These are phyloP conservation scores for Tenualosa ilisha DNA, from an alignment of 2,797 vertebrate genomes.

Conservation along the genomic window DNA sequence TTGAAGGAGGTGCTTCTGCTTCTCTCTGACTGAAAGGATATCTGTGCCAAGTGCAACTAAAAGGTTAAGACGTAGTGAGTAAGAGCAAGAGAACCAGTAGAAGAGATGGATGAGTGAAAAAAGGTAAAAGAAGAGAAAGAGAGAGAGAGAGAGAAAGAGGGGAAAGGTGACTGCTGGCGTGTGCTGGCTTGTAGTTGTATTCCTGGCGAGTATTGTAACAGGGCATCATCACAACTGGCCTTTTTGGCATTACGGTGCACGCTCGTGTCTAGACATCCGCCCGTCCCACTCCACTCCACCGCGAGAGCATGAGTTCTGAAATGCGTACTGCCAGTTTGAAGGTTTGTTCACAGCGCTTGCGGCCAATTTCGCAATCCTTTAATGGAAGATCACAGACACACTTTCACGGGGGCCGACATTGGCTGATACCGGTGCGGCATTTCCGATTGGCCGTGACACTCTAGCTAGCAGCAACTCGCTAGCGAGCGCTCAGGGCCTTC, in stretches of 20 bases:
- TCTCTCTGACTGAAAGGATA: no score
- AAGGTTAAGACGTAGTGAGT: neutral
- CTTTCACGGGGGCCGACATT: neutral
- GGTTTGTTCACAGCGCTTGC: neutral
- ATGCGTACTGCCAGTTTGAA: neutral
- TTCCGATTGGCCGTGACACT: constrained; percentile 10
- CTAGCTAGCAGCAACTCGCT: neutral
- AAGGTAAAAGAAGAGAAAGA: neutral
- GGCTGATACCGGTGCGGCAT: neutral
- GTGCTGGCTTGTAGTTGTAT: neutral
- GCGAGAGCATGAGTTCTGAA: neutral
- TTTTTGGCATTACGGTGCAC: neutral
- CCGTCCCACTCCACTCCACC: neutral
- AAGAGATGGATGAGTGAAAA: neutral
- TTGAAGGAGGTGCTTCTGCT: no score
- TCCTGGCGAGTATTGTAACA: neutral
- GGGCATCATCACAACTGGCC: neutral
- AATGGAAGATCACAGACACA: neutral
- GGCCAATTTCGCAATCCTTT: neutral
- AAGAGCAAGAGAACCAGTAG: neutral
- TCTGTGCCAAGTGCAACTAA: no score
- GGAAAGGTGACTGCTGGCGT: neutral
- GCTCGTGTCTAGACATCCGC: neutral
- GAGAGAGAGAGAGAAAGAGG: neutral
- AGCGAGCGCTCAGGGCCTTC: neutral